Evolutionary conservation across 2,113 vertebrate species (phyloP).

Genomic region (Pterocles orientalis): DNA sequence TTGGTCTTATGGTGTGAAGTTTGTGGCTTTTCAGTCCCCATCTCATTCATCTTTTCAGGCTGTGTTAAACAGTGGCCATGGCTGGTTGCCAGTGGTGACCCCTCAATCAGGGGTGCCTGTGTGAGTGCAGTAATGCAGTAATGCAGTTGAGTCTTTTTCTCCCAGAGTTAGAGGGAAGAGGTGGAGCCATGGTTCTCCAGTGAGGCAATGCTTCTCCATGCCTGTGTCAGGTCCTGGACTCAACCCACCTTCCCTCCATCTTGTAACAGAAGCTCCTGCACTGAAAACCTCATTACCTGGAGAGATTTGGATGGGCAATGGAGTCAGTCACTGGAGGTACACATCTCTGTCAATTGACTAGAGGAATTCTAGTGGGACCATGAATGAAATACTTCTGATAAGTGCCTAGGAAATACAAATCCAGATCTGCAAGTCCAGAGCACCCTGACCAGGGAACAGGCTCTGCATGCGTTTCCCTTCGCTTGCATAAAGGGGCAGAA

Average conservation of each 20-base stretch:
- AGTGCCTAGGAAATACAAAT: neutral
- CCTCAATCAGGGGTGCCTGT: neutral
- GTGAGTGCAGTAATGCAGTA: neutral
- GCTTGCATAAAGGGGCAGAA: neutral
- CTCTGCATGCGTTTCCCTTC: neutral
- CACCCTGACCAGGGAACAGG: neutral
- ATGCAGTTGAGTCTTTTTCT: neutral
- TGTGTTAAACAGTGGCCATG: neutral
- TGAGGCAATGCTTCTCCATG: neutral
- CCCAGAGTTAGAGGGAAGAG: neutral
- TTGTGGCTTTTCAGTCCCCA: neutral
- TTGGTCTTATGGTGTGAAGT: neutral
- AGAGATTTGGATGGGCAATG: neutral
- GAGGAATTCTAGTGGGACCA: neutral
- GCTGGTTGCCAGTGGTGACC: neutral
- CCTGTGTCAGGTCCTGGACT: neutral
- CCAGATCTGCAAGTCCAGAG: neutral
- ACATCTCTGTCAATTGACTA: neutral
- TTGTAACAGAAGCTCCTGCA: neutral
- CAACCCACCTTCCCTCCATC: neutral
- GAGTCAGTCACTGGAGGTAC: neutral
- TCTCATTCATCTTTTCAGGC: neutral
- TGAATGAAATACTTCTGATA: neutral
- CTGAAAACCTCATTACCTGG: neutral
- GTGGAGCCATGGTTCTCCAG: neutral